Conservation (phyloP, 2,113 vertebrate species). For the Otis tarda region DNA sequence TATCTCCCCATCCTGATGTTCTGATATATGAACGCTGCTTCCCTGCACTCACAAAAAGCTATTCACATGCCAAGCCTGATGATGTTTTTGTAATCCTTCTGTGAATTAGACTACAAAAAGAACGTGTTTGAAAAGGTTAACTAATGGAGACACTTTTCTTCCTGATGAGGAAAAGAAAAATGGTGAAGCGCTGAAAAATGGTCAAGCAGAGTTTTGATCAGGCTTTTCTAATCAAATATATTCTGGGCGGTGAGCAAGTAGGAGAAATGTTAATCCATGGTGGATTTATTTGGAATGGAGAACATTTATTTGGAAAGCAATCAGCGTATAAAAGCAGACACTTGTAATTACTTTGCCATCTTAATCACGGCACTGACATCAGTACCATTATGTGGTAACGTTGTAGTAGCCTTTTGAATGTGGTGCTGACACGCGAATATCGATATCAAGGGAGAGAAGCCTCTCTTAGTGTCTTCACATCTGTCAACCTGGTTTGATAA, state of each 20-base stretch:
- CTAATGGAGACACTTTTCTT: slow-evolving; percentile 54
- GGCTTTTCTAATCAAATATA: slow-evolving; percentile 24
- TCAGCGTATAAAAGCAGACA: slow-evolving; percentile 37
- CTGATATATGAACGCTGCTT: slow-evolving; percentile 53
- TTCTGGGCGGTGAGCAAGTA: background rate
- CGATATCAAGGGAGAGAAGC: background rate
- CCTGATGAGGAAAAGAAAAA: slow-evolving; percentile 51
- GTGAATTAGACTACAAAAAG: slow-evolving; percentile 58
- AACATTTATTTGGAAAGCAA: slow-evolving; percentile 52
- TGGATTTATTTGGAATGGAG: slow-evolving; percentile 46
- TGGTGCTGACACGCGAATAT: background rate
- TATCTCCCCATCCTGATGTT: slow-evolving; percentile 56
- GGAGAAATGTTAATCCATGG: slow-evolving; percentile 44
- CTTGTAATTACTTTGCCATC: slow-evolving; percentile 50
- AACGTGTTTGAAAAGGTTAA: slow-evolving; percentile 60
- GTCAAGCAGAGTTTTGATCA: slow-evolving; percentile 57
- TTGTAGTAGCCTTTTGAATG: background rate
- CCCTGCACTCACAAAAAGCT: slow-evolving; percentile 32
- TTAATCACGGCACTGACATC: slow-evolving; percentile 29
- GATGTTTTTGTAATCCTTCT: slow-evolving; percentile 36
- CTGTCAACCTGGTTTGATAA: background rate
- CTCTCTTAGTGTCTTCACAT: background rate
- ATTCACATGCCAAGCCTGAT: slow-evolving; percentile 17
- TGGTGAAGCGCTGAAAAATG: slow-evolving; percentile 54
- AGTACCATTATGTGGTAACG: background rate